These are phyloP conservation scores for Micronycteris hirsuta DNA, from an alignment of 2,113 vertebrate species.

Conservation along the genomic window DNA sequence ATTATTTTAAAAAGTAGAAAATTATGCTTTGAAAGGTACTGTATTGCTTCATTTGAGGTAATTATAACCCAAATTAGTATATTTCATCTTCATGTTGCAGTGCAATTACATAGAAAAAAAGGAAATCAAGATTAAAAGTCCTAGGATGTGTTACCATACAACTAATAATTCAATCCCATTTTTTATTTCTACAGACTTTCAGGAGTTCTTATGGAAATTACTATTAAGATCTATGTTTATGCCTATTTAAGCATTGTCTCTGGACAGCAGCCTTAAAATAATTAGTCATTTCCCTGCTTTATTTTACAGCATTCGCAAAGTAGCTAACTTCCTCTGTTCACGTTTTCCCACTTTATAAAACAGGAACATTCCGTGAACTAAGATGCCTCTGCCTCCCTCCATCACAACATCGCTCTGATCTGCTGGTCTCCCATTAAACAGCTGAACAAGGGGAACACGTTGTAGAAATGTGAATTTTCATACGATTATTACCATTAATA, in stretches of 20 bases:
- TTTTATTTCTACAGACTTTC: neutral
- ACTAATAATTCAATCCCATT: neutral
- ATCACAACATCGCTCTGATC: neutral
- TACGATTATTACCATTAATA: accelerated
- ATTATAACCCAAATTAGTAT: neutral
- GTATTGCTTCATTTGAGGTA: neutral
- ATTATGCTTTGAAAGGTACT: neutral
- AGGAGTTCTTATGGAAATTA: neutral
- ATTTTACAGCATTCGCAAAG: neutral
- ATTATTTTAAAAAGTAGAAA: neutral
- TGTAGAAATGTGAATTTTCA: accelerated
- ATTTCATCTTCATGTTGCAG: neutral
- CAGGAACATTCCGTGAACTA: neutral
- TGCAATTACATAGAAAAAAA: neutral
- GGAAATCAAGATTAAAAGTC: neutral
- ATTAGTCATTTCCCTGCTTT: neutral
- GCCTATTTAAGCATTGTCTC: neutral
- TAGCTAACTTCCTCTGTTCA: neutral
- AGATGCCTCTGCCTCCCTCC: accelerated
- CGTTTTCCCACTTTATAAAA: neutral
- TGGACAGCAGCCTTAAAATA: neutral
- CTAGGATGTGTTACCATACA: neutral
- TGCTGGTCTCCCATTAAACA: too few relatives aligned
- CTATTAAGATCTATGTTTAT: neutral
- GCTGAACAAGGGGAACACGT: neutral